Base-by-base conservation (phyloP, 1,140 invertebrate species). In the Drosophila novamexicana region DNA sequence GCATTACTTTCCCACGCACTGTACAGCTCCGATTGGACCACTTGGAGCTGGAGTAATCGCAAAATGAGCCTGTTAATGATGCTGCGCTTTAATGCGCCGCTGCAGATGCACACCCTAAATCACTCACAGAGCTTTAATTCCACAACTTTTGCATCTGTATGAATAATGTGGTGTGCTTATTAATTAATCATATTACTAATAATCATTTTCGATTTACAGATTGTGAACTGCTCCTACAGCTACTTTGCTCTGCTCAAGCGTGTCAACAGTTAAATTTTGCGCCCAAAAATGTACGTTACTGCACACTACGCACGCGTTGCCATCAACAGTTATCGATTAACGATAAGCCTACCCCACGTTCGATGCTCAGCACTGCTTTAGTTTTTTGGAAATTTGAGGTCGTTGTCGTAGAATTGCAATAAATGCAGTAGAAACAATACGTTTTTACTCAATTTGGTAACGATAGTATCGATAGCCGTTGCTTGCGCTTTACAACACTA, bases 171-270 rank as follows among this genome's bases (percentile, higher is more conserved):
- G 4, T 18, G 1, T 62, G 5, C 6, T 9, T 50, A 12, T n/a
- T 36, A 16, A 14, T 59, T 52, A 44, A n/a, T 45, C 5, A 16
- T 8, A 2, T 34, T 42, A n/a, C 16, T 59, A 53, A 59, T 52
- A 2, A 6, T 6, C 44, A 18, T 7, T 61, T 39, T 79, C 36
- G 39, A 53, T 68, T 76, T 88, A 2, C 86, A 91, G 90, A 91
- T 91, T 80, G 83, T 91, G 0, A 91, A 91, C 49, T 77, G 78
- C 10, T 91, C 90, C 0, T 91, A 91, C 32, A 91, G 90, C 44
- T 91, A 91, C 45, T 91, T 89, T 29, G 90, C 90, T 4, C 29
- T 91, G 34, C 66, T 91, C 6, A 91, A 91, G 45, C 49, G 75
- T 0, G 84, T 91, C 39, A 91, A 91, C 52, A 85, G 74, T 71